A percentile compares a stretch with the other conserved stretches of the same genome.
Conservation (phyloP, 2,113 vertebrate genomes). For the Python bivittatus region DNA sequence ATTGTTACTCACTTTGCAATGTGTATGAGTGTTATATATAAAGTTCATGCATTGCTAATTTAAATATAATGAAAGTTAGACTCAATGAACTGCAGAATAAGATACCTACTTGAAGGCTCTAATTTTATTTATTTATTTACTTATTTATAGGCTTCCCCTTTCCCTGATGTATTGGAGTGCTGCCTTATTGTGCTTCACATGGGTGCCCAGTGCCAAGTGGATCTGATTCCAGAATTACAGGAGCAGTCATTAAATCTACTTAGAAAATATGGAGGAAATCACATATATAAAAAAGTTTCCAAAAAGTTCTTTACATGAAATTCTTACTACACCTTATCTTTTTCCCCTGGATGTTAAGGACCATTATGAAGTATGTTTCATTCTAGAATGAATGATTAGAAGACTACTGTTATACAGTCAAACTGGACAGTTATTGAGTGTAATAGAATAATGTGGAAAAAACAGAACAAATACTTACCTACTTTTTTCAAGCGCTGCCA, state of each 20-base stretch:
- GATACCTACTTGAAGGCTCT: not conserved
- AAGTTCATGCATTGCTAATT: not conserved
- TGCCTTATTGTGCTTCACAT: slow-evolving; percentile 86
- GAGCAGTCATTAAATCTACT: slow-evolving; percentile 76
- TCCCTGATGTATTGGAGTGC: slow-evolving; percentile 89
- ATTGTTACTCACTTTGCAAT: not conserved
- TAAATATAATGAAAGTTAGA: not conserved
- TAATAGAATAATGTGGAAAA: not conserved
- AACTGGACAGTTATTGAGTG: not conserved
- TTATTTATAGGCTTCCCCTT: slow-evolving; percentile 78
- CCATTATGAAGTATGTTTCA: slow-evolving; percentile 21
- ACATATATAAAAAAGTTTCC: slow-evolving; percentile 52
- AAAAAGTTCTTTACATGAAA: slow-evolving; percentile 64
- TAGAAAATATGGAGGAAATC: slow-evolving; percentile 56
- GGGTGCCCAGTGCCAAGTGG: slow-evolving; percentile 40
- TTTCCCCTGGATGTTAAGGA: slow-evolving; percentile 26
- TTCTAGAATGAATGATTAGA: slow-evolving; percentile 12
- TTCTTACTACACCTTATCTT: not conserved
- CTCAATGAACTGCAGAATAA: not conserved
- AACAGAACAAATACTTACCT: not conserved
- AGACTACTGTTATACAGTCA: slow-evolving; percentile 19
- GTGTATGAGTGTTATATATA: not conserved
- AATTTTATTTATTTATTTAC: not conserved
- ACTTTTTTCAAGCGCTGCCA: not conserved
- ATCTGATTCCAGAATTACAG: slow-evolving; percentile 61